A percentile compares a stretch with the other conserved stretches of the same genome.
Conservation (phyloP, 1,140 invertebrate genomes). For the Bombus cullumanus region DNA sequence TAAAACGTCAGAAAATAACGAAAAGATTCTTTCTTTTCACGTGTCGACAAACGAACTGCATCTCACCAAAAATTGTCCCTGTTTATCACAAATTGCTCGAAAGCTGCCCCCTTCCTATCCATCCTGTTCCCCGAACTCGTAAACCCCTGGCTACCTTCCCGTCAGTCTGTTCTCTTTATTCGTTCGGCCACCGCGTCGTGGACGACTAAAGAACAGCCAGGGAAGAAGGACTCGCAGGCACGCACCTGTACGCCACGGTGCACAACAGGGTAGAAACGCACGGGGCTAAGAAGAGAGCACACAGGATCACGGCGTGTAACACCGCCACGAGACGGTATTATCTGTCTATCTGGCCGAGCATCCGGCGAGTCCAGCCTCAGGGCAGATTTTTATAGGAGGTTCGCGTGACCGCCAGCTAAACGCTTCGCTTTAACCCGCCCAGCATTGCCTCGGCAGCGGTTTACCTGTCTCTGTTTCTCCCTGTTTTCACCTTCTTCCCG, state of each 20-base stretch:
- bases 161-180: neutral
- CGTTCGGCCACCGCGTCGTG: slow-evolving; percentile 16
- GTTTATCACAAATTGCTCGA: slow-evolving; percentile 24
- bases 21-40: neutral
- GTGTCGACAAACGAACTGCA: neutral
- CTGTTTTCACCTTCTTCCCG: slow-evolving; percentile 20
- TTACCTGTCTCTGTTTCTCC: slow-evolving; percentile 26
- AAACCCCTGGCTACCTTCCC: slow-evolving; percentile 25
- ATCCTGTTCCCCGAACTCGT: slow-evolving; percentile 62
- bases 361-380: slow-evolving; percentile 59
- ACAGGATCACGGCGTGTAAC: slow-evolving; percentile 24
- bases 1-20: neutral
- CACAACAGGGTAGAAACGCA: slow-evolving; percentile 27
- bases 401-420: slow-evolving; percentile 76
- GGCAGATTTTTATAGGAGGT: slow-evolving; percentile 73
- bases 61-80: neutral
- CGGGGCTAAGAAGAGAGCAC: neutral
- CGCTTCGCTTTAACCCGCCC: slow-evolving; percentile 70
- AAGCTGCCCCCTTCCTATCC: neutral
- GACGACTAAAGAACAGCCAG: neutral
- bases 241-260: slow-evolving; percentile 67
- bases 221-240: slow-evolving; percentile 59
- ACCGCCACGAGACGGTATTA: slow-evolving; percentile 61
- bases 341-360: slow-evolving; percentile 65
- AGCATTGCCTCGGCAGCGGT: slow-evolving; percentile 46